phyloP scores from a whole-genome alignment of 2,113 vertebrate genomes.

The Pagrus major region DNA sequence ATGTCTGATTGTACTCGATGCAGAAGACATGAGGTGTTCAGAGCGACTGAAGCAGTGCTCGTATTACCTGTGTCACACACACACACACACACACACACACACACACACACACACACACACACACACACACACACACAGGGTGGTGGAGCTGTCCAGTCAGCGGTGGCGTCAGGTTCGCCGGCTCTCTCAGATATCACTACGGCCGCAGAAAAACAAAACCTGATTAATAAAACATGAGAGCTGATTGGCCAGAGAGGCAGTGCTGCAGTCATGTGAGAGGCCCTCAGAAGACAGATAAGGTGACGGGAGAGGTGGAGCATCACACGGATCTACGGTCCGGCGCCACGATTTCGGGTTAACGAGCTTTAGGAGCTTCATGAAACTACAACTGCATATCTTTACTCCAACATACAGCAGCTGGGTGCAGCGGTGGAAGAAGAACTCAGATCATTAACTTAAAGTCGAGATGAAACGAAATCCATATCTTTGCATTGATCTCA shows the following conservation, averaged over 20 bases:
- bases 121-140: slow-evolving; percentile 32
- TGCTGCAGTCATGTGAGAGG: slow-evolving; percentile 45
- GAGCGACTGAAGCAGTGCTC: background rate
- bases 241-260: slow-evolving; percentile 58
- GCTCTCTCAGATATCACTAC: slow-evolving; percentile 68
- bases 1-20: background rate
- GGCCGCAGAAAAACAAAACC: slow-evolving; percentile 71
- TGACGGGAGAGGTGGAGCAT: background rate
- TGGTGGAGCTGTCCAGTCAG: slow-evolving; percentile 59
- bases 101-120: slow-evolving; percentile 37
- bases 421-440: background rate
- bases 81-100: slow-evolving; percentile 39
- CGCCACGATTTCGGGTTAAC: background rate
- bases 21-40: background rate
- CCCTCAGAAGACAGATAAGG: background rate
- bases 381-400: background rate
- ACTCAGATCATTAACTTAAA: background rate
- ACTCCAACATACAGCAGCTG: background rate
- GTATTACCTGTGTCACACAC: slow-evolving; percentile 15
- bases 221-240: slow-evolving; percentile 76
- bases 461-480: no score
- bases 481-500: no score
- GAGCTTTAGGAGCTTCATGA: background rate
- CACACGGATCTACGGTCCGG: background rate
- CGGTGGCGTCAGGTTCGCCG: slow-evolving; percentile 53